These are phyloP conservation scores for Podilymbus podiceps DNA, from an alignment of 2,113 vertebrate species.

Conservation along the genomic window DNA sequence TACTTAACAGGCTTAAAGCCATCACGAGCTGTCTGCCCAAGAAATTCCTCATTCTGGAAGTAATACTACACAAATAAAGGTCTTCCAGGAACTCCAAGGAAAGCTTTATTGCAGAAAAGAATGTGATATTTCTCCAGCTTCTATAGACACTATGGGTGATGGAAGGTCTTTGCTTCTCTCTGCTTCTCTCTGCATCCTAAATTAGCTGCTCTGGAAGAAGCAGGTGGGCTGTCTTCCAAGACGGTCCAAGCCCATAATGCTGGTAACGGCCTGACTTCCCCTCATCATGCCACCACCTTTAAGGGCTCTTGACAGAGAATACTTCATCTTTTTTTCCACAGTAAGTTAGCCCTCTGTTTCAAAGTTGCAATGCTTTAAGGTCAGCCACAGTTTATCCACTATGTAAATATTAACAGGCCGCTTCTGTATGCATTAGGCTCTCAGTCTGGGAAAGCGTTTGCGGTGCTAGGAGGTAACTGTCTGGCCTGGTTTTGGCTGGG, in stretches of 20 bases:
- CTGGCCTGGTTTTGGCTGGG: no score
- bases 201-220: conserved; percentile 19
- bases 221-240: neutral
- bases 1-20: neutral
- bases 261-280: neutral
- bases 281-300: neutral
- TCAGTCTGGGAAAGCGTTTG: conserved; percentile 10
- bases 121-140: neutral
- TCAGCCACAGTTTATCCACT: conserved; percentile 50
- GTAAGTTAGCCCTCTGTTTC: conserved; percentile 48
- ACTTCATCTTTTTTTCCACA: neutral
- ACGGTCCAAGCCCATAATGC: neutral
- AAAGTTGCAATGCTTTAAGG: conserved; percentile 47
- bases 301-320: neutral
- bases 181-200: neutral
- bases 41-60: neutral
- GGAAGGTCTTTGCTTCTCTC: neutral
- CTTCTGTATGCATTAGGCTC: neutral
- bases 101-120: conserved; percentile 2
- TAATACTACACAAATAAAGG: neutral
- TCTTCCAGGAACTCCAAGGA: neutral
- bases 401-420: conserved; percentile 51
- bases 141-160: neutral
- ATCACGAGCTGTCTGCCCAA: neutral
- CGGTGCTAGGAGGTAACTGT: conserved; percentile 21